Conservation (phyloP, 1,140 invertebrate species). For the Leptinotarsa undecemlineata region DNA sequence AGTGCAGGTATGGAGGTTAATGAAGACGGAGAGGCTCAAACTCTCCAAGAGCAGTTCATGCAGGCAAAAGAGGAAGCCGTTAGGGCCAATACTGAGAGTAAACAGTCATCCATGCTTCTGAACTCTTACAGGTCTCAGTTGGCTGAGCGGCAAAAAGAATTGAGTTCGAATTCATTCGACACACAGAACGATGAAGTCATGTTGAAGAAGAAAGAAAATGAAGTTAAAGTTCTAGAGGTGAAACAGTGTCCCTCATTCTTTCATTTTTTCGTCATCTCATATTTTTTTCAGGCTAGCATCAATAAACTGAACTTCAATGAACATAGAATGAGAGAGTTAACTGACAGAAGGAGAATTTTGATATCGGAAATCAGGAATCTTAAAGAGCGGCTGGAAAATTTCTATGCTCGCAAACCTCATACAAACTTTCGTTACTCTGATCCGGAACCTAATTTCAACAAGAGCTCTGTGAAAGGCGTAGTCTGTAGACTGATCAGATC, state of each 20-base stretch:
- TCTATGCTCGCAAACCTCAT: constrained; percentile 70
- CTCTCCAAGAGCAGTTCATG: constrained; percentile 88
- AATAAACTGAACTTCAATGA: constrained; percentile 71
- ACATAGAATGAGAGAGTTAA: constrained; percentile 64
- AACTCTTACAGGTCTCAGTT: constrained; percentile 72
- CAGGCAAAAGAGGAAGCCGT: constrained; percentile 74
- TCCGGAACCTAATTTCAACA: constrained; percentile 79
- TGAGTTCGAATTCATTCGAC: constrained; percentile 71
- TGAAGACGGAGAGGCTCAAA: constrained; percentile 81
- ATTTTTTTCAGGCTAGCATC: constrained; percentile 52
- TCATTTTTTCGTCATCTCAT: background rate
- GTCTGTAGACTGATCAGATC: constrained; percentile 73
- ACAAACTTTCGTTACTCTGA: constrained; percentile 76
- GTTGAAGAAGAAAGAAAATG: constrained; percentile 65
- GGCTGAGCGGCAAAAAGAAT: constrained; percentile 68
- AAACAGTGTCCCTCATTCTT: background rate
- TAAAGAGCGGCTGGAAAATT: constrained; percentile 63
- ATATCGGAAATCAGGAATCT: constrained; percentile 59
- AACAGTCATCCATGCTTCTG: constrained; percentile 78
- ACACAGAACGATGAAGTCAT: constrained; percentile 73
- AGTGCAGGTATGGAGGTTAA: constrained; percentile 72
- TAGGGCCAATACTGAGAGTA: constrained; percentile 78
- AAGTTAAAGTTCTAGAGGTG: constrained; percentile 51
- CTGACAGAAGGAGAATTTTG: constrained; percentile 60
- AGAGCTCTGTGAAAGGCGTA: constrained; percentile 75